Evolutionary conservation across 2,888 invertebrate species (phyloP).

Genomic region (Sesia bembeciformis): DNA sequence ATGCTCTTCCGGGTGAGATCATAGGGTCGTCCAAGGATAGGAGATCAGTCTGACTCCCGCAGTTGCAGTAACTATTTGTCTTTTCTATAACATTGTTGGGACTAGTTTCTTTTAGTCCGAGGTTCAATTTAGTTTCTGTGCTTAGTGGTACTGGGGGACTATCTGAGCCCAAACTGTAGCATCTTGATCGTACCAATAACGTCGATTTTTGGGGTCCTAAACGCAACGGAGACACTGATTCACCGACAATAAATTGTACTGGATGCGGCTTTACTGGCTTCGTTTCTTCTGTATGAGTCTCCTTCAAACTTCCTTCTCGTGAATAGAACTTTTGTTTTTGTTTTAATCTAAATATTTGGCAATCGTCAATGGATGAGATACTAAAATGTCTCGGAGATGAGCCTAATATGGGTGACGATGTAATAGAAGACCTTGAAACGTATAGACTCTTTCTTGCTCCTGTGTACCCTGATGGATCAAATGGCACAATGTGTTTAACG

Average conservation of each 20-base stretch:
- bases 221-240: slow-evolving; percentile 72
- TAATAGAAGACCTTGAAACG: slow-evolving; percentile 44
- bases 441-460: slow-evolving; percentile 66
- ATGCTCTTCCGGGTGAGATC: slow-evolving; percentile 59
- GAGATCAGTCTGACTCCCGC: slow-evolving; percentile 83
- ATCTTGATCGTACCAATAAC: slow-evolving; percentile 62
- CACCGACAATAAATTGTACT: slow-evolving; percentile 81
- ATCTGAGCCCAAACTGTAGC: slow-evolving; percentile 79
- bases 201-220: slow-evolving; percentile 30
- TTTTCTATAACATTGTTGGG: slow-evolving; percentile 48
- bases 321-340: slow-evolving; percentile 59
- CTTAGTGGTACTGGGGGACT: slow-evolving; percentile 73
- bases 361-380: slow-evolving; percentile 78
- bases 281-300: slow-evolving; percentile 52
- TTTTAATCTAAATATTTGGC: slow-evolving; percentile 61
- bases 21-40: slow-evolving; percentile 77
- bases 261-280: slow-evolving; percentile 37
- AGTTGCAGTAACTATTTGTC: slow-evolving; percentile 75
- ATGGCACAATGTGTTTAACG: slow-evolving; percentile 84
- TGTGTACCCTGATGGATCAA: slow-evolving; percentile 77
- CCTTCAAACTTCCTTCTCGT: slow-evolving; percentile 59
- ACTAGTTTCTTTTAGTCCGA: slow-evolving; percentile 75
- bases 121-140: slow-evolving; percentile 76
- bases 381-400: slow-evolving; percentile 80
- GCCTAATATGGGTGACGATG: slow-evolving; percentile 63